Percentiles rank a stretch among this genome's conserved stretches.
phyloP scores from a whole-genome alignment of 2,888 invertebrate species.

The Nematopogon swammerdamellus region DNA sequence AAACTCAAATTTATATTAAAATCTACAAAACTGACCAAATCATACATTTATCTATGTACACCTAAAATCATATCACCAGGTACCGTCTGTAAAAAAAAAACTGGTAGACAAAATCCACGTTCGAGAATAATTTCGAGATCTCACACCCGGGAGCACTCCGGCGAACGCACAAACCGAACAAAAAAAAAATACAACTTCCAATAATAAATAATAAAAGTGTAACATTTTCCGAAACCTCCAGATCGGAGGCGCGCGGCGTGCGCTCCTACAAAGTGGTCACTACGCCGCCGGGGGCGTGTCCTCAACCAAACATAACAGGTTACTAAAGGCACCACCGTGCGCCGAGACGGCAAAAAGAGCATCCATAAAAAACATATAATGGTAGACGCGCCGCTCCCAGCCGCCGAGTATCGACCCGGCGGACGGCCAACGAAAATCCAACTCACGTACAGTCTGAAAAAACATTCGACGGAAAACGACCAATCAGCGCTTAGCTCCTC shows the following conservation, averaged over 20 bases:
- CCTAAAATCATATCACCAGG: no score
- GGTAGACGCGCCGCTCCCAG: conserved; percentile 43
- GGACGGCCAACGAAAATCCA: conserved; percentile 42
- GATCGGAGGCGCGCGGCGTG: conserved; percentile 31
- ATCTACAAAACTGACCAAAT: no score
- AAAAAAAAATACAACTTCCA: conserved; percentile 30
- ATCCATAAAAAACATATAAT: conserved; percentile 56
- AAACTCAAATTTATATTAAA: no score
- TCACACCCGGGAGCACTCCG: neutral
- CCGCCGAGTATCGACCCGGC: conserved; percentile 42
- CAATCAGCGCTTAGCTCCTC: conserved; percentile 29
- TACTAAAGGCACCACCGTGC: conserved; percentile 38
- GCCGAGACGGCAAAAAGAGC: conserved; percentile 47
- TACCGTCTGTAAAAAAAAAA: no score
- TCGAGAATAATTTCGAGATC: no score
- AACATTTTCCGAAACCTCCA: conserved; percentile 36
- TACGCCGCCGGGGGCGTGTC: conserved; percentile 42
- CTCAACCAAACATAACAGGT: conserved; percentile 33
- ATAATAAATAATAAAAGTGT: conserved; percentile 30
- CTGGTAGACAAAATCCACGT: no score
- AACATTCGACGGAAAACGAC: conserved; percentile 30
- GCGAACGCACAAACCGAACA: conserved; percentile 10
- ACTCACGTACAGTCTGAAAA: conserved; percentile 43
- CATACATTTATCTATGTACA: no score
- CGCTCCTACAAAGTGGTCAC: conserved; percentile 31